A percentile compares a stretch with the other conserved stretches of the same genome.
These are phyloP conservation scores for Haplotaxodon microlepis DNA, from an alignment of 2,113 vertebrate species.

Conservation along the genomic window DNA sequence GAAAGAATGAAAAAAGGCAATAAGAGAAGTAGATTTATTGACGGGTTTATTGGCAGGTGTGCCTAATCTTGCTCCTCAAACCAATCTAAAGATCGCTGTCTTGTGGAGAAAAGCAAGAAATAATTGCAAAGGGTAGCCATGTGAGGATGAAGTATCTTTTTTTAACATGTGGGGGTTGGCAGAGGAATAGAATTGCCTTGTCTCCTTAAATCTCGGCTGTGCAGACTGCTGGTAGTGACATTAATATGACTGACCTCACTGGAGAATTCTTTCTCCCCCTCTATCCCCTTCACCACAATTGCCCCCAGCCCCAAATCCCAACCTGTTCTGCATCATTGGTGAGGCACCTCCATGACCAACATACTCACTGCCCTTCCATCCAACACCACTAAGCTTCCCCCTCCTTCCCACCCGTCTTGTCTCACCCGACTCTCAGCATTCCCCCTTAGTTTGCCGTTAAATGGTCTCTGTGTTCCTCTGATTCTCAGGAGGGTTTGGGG, in stretches of 20 bases:
- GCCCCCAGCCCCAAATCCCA: conserved; percentile 35
- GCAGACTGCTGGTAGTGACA: conserved; percentile 37
- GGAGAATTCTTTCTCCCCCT: conserved; percentile 5
- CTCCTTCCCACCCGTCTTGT: neutral
- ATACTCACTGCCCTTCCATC: neutral
- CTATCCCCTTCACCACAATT: neutral
- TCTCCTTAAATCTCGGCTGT: conserved; percentile 28
- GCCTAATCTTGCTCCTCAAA: conserved; percentile 38
- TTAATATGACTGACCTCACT: conserved; percentile 59
- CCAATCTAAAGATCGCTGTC: conserved; percentile 21
- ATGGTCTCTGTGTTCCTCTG: conserved; percentile 57
- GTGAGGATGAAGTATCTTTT: conserved; percentile 35
- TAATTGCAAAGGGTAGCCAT: conserved; percentile 47
- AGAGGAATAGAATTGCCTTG: conserved; percentile 34
- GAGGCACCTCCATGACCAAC: conserved; percentile 13
- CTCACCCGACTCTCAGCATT: conserved; percentile 38
- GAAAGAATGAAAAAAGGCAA: conserved; percentile 29
- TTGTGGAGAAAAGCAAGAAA: conserved; percentile 31
- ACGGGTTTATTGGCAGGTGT: conserved; percentile 53
- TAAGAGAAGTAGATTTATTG: conserved; percentile 48
- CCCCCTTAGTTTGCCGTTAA: conserved; percentile 62
- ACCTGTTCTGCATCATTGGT: conserved; percentile 50
- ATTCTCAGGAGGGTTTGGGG: conserved; percentile 53
- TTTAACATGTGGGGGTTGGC: conserved; percentile 24
- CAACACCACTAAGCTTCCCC: conserved; percentile 6